phyloP scores from a whole-genome alignment of 1,140 invertebrate genomes.

The Drosophila ambigua region DNA sequence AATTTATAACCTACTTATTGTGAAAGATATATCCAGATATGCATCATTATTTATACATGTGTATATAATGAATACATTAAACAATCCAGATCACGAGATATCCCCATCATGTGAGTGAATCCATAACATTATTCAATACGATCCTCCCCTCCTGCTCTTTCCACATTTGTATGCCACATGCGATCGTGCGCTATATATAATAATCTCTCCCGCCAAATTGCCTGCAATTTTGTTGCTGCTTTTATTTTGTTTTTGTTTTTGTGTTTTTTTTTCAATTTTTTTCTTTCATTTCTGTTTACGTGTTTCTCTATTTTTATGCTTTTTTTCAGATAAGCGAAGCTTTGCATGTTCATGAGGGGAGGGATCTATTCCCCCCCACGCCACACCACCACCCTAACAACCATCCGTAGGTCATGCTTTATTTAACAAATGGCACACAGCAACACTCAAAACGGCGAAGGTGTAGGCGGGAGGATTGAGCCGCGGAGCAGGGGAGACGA shows the following conservation, averaged over 20 bases:
- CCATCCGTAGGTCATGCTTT: slow-evolving; percentile 42
- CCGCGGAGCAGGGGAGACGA: slow-evolving; percentile 1
- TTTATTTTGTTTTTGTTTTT: slow-evolving; percentile 11
- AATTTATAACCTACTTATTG: no score
- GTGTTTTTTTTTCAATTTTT: not conserved
- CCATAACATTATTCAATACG: no score
- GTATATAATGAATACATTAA: no score
- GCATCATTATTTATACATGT: no score
- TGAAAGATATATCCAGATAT: no score
- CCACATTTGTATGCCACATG: slow-evolving; percentile 9
- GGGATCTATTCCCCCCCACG: not conserved
- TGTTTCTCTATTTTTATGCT: not conserved
- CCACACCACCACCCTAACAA: no score
- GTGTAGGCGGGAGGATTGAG: no score
- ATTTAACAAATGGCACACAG: slow-evolving; percentile 50
- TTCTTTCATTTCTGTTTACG: slow-evolving; percentile 20
- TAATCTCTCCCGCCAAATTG: slow-evolving; percentile 23
- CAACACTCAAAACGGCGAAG: not conserved
- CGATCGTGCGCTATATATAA: slow-evolving; percentile 30
- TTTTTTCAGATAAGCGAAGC: slow-evolving; percentile 35
- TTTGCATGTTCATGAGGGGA: slow-evolving; percentile 25
- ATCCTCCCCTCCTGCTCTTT: slow-evolving; percentile 1
- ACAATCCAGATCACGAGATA: no score
- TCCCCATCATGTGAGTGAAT: no score
- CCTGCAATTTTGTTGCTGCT: slow-evolving; percentile 30